Conservation (phyloP, 92 coral and sea anemone genomes). For the Umimayanthus kanabou region DNA sequence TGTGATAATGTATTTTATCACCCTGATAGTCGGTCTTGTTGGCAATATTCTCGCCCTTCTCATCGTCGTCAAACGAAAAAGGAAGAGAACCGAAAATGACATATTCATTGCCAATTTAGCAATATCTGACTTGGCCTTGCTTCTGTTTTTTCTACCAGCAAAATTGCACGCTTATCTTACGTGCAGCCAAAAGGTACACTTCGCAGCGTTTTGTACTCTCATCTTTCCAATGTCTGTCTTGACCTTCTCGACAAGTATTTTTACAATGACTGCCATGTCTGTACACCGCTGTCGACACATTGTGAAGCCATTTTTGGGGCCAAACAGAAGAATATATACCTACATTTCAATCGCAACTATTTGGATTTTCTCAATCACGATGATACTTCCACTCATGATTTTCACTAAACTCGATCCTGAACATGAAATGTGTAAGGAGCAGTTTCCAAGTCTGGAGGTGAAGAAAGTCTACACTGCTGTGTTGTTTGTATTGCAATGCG, state of each 20-base stretch:
- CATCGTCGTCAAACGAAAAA: conserved; percentile 60
- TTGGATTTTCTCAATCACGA: conserved; percentile 63
- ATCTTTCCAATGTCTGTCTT: conserved; percentile 67
- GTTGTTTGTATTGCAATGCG: conserved; percentile 74
- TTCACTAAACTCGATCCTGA: conserved; percentile 51
- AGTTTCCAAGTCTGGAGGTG: conserved; percentile 64
- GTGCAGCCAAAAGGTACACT: conserved; percentile 55
- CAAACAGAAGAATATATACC: conserved; percentile 57
- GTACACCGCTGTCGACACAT: conserved; percentile 83
- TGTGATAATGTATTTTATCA: conserved; percentile 49
- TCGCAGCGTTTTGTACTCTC: conserved; percentile 61
- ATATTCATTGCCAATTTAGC: conserved; percentile 85
- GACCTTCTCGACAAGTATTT: conserved; percentile 83
- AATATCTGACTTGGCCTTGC: conserved; percentile 67
- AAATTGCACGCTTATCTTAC: conserved; percentile 63
- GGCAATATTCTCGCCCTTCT: conserved; percentile 74
- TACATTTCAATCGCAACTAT: conserved; percentile 51
- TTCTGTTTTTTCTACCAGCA: conserved; percentile 69
- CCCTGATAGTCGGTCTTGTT: conserved; percentile 65
- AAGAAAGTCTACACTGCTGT: conserved; percentile 76
- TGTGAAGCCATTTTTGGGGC: conserved; percentile 68
- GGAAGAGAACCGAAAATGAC: conserved; percentile 77
- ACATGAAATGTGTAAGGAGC: conserved; percentile 51
- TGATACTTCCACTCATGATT: conserved; percentile 71
- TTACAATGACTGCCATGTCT: conserved; percentile 83